A percentile compares a stretch with the other conserved stretches of the same genome.
phyloP scores from a whole-genome alignment of 1,140 invertebrate genomes.

The Rhyzopertha dominica region DNA sequence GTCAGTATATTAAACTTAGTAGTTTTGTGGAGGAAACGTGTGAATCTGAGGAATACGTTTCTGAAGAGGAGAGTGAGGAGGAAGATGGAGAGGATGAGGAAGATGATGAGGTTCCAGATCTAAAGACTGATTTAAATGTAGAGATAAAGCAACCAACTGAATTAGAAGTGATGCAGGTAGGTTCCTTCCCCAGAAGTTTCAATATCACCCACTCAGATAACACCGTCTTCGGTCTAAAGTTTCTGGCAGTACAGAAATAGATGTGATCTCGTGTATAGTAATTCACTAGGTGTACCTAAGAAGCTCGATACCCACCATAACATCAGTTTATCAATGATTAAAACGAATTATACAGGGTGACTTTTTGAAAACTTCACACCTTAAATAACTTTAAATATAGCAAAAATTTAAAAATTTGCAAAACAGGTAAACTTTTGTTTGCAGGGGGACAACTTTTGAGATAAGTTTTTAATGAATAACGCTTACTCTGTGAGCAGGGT shows the following conservation, averaged over 20 bases:
- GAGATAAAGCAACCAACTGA: constrained; percentile 36
- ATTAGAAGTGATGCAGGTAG: constrained; percentile 41
- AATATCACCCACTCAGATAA: too few species aligned
- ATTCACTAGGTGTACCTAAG: too few species aligned
- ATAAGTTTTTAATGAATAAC: too few species aligned
- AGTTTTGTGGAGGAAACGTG: constrained; percentile 37
- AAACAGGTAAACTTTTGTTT: too few species aligned
- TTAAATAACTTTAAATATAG: too few species aligned
- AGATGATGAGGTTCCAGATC: constrained; percentile 30
- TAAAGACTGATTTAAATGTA: constrained; percentile 26
- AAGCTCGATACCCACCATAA: too few species aligned
- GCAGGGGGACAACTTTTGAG: too few species aligned
- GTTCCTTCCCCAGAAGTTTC: constrained; percentile 5
- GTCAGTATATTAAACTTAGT: constrained; percentile 14
- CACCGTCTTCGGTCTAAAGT: too few species aligned
- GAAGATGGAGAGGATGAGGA: constrained; percentile 29
- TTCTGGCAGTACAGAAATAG: too few species aligned
- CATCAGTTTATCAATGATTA: background rate
- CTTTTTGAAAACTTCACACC: background rate
- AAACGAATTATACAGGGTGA: background rate
- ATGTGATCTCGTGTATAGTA: too few species aligned
- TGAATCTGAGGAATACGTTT: constrained; percentile 32
- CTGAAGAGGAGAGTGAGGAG: constrained; percentile 29
- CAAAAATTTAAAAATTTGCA: too few species aligned
- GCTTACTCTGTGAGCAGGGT: too few species aligned